Conservation (phyloP, 2,113 vertebrate species). For the Numenius arquata region DNA sequence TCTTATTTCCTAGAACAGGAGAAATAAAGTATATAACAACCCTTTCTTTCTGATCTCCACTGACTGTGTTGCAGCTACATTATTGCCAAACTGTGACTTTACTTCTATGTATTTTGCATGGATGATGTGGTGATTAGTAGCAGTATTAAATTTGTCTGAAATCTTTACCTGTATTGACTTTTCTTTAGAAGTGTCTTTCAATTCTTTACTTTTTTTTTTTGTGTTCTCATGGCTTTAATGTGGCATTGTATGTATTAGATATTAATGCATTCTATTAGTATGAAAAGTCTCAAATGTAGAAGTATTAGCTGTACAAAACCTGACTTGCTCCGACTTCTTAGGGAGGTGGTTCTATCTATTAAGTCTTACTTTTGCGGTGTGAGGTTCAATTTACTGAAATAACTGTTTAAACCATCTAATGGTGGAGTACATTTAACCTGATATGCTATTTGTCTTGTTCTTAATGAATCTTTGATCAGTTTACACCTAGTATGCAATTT, state of each 20-base stretch:
- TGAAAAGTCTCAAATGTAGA: not conserved
- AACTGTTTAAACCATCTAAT: constrained; percentile 37
- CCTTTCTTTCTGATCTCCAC: not conserved
- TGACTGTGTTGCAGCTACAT: accelerated
- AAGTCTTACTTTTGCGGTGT: constrained; percentile 29
- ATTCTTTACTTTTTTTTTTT: not conserved
- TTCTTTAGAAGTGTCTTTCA: not conserved
- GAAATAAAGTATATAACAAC: not conserved
- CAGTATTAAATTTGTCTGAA: not conserved
- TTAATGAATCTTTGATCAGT: constrained; percentile 62
- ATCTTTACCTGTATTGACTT: not conserved
- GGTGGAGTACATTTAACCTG: constrained; percentile 28
- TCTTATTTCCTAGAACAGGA: not conserved
- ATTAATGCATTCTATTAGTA: not conserved
- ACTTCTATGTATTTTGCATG: not conserved
- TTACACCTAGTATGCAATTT: constrained; percentile 39
- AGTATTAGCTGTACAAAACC: not conserved
- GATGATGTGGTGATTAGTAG: not conserved
- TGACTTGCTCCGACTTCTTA: not conserved
- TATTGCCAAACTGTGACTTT: not conserved
- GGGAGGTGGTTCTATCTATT: not conserved
- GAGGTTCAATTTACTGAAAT: constrained; percentile 54
- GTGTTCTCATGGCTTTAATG: not conserved
- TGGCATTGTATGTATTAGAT: not conserved
- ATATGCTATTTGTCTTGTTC: constrained; percentile 25